phyloP scores from a whole-genome alignment of 1,140 invertebrate genomes.

The Lucilia sericata region DNA sequence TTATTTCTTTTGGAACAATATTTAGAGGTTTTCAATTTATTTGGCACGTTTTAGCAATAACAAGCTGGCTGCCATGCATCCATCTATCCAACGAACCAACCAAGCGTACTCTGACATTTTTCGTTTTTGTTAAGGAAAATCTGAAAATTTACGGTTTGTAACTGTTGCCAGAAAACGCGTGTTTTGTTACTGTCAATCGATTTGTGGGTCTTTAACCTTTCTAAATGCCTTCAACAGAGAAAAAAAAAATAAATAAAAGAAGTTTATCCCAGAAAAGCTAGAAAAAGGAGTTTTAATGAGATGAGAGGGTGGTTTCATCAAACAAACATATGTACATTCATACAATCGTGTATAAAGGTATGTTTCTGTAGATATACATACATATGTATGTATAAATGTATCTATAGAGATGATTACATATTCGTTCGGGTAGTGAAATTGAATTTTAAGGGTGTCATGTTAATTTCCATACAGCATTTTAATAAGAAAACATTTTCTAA shows the following conservation, averaged over 20 bases:
- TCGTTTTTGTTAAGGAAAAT: slow-evolving; percentile 25
- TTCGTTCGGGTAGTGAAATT: too few species aligned
- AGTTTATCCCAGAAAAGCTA: not conserved
- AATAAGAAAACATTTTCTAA: too few species aligned
- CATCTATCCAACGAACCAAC: slow-evolving; percentile 1
- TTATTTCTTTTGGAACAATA: not conserved
- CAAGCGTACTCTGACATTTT: not conserved
- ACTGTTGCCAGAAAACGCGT: slow-evolving; percentile 37
- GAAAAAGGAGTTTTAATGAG: not conserved
- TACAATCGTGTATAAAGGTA: too few species aligned
- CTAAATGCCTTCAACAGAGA: slow-evolving; percentile 19
- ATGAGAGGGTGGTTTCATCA: not conserved
- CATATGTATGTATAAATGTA: too few species aligned
- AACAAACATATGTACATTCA: not conserved
- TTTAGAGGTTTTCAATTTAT: slow-evolving; percentile 38
- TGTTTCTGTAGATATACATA: too few species aligned
- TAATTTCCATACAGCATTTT: too few species aligned
- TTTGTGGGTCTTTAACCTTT: slow-evolving; percentile 43
- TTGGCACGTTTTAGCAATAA: slow-evolving; percentile 38
- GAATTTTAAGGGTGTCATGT: too few species aligned
- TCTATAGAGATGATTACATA: too few species aligned
- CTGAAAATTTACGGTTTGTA: slow-evolving; percentile 37
- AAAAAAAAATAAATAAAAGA: not conserved
- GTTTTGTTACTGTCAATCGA: slow-evolving; percentile 38
- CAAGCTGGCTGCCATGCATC: slow-evolving; percentile 21